Evolutionary conservation across 2,113 vertebrate genomes (phyloP).

Genomic region (Cercopithecus mona): DNA sequence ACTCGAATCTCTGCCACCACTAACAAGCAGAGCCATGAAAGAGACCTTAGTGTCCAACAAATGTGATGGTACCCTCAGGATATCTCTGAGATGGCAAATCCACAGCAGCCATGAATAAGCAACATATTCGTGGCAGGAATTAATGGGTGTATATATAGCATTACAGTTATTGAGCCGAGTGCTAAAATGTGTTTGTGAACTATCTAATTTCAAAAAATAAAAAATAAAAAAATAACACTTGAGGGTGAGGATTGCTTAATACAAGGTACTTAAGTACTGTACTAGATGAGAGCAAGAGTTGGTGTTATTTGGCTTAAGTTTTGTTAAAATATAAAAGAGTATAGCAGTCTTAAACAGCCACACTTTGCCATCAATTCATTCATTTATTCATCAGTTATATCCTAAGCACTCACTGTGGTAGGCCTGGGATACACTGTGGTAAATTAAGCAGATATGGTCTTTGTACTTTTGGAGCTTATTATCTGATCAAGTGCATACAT

Average conservation of each 20-base stretch:
- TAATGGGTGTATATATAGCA: background rate
- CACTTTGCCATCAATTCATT: background rate
- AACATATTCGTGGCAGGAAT: background rate
- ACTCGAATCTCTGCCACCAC: too few species aligned
- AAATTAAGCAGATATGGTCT: background rate
- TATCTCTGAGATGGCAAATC: background rate
- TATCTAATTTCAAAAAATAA: background rate
- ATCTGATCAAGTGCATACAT: background rate
- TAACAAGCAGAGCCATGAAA: background rate
- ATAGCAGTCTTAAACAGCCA: background rate
- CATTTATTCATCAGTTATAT: background rate
- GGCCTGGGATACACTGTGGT: background rate
- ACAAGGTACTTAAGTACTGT: background rate
- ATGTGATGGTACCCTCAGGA: background rate
- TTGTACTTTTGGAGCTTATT: background rate
- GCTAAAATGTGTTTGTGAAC: background rate
- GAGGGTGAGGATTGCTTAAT: background rate
- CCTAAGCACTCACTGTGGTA: background rate
- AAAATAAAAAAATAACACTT: background rate
- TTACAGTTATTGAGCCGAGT: background rate
- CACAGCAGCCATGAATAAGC: background rate
- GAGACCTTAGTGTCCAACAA: background rate
- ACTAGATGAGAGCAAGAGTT: background rate
- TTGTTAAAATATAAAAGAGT: background rate
- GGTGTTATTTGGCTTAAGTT: background rate